These are phyloP conservation scores for Camponotus vicinus DNA, from an alignment of 1,140 invertebrate species.

Conservation along the genomic window DNA sequence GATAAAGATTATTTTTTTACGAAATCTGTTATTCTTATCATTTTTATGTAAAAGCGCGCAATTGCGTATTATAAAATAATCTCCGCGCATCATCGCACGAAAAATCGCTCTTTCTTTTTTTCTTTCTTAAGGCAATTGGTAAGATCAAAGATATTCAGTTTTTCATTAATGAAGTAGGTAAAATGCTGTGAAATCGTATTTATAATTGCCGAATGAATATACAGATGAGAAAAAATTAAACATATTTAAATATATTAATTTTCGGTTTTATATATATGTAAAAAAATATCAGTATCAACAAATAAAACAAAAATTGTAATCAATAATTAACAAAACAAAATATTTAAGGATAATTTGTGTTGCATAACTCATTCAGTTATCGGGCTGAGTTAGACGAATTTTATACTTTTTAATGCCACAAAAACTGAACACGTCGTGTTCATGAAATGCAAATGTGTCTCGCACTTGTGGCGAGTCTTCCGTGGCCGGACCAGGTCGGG, in stretches of 20 bases:
- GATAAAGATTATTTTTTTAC: constrained; percentile 55
- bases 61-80: constrained; percentile 45
- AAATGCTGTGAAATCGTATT: not conserved
- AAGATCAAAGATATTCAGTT: not conserved
- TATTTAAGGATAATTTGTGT: not conserved
- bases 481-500: not conserved
- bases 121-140: not conserved
- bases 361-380: constrained; percentile 37
- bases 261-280: not conserved
- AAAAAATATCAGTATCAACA: too few species aligned
- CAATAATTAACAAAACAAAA: constrained; percentile 9
- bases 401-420: not conserved
- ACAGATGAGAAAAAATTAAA: not conserved
- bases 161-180: constrained; percentile 1
- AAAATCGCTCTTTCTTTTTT: not conserved
- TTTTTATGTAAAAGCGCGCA: constrained; percentile 19
- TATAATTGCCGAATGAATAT: not conserved
- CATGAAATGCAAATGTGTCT: constrained; percentile 72
- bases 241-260: not conserved
- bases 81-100: constrained; percentile 6
- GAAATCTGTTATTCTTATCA: constrained; percentile 5
- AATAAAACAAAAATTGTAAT: not conserved
- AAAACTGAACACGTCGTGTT: constrained; percentile 22
- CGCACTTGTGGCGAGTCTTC: constrained; percentile 48
- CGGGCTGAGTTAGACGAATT: constrained; percentile 34